phyloP scores from a whole-genome alignment of 37 sponge, comb jelly and placozoan species.

The Aplysina aerophoba region DNA sequence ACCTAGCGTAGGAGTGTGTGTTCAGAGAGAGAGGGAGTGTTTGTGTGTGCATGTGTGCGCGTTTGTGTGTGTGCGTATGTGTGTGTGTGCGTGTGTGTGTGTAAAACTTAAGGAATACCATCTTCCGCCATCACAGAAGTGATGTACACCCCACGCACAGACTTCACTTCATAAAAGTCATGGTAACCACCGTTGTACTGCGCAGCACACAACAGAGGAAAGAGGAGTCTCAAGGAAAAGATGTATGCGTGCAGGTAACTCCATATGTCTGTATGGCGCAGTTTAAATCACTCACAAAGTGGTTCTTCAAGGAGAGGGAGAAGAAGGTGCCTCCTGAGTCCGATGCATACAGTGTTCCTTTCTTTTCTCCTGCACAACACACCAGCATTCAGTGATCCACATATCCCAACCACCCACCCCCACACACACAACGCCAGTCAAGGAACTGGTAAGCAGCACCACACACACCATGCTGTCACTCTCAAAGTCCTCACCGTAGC shows the following conservation, averaged over 20 bases:
- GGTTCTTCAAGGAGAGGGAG: constrained; percentile 60
- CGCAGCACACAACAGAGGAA: not conserved
- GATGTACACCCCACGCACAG: constrained; percentile 68
- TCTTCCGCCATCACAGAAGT: constrained; percentile 35
- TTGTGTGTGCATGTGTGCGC: no score
- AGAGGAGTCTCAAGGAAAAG: no score
- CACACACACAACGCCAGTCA: constrained; percentile 1
- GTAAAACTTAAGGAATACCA: not conserved
- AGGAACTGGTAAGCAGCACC: not conserved
- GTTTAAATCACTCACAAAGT: constrained; percentile 36
- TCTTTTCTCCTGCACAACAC: not conserved
- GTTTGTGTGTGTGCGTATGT: no score
- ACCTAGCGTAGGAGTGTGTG: no score
- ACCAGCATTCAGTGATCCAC: not conserved
- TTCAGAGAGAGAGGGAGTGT: no score
- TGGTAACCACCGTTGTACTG: constrained; percentile 17
- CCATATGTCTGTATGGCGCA: no score
- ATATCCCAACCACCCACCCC: not conserved
- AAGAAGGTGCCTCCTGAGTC: constrained; percentile 48
- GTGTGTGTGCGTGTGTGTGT: not conserved
- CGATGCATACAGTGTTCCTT: constrained; percentile 54
- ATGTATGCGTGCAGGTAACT: not conserved
- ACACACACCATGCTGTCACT: not conserved
- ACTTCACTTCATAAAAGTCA: constrained; percentile 77
- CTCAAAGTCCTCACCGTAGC: not conserved